Conservation (phyloP, 2,113 vertebrate species). For the Pavo muticus region DNA sequence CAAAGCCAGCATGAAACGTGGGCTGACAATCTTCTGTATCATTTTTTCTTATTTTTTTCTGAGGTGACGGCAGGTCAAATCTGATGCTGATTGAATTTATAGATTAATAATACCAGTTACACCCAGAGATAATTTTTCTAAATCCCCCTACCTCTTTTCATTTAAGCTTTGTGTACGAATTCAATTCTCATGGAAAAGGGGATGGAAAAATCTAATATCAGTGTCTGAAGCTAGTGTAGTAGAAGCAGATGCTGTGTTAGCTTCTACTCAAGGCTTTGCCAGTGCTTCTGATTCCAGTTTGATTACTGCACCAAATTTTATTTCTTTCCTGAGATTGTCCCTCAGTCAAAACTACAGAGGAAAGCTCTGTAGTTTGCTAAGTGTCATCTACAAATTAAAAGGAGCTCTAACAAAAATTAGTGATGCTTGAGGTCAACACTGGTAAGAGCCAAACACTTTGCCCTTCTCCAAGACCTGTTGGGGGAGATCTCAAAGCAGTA, state of each 20-base stretch:
- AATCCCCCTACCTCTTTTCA: not conserved
- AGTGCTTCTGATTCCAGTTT: not conserved
- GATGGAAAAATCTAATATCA: not conserved
- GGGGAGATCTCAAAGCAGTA: not conserved
- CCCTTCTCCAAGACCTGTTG: not conserved
- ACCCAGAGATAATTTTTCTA: not conserved
- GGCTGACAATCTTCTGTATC: not conserved
- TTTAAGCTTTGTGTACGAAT: not conserved
- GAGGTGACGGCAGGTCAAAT: conserved; percentile 14
- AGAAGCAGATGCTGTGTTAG: conserved; percentile 34
- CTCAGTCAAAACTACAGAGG: not conserved
- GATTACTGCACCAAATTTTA: not conserved
- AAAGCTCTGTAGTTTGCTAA: not conserved
- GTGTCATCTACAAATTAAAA: not conserved
- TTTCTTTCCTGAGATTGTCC: not conserved
- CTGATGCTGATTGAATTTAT: not conserved
- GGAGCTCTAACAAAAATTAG: no score
- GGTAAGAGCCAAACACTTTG: not conserved
- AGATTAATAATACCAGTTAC: conserved; percentile 5
- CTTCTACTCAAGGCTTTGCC: not conserved
- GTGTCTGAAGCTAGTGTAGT: not conserved
- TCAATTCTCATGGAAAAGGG: not conserved
- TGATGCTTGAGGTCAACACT: not conserved
- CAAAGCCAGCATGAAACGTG: not conserved
- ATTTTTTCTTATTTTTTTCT: conserved; percentile 5